Evolutionary conservation across 1,140 invertebrate species (phyloP), one percentile per base, ranked within the genome.

Genomic region (Spodoptera litura): DNA sequence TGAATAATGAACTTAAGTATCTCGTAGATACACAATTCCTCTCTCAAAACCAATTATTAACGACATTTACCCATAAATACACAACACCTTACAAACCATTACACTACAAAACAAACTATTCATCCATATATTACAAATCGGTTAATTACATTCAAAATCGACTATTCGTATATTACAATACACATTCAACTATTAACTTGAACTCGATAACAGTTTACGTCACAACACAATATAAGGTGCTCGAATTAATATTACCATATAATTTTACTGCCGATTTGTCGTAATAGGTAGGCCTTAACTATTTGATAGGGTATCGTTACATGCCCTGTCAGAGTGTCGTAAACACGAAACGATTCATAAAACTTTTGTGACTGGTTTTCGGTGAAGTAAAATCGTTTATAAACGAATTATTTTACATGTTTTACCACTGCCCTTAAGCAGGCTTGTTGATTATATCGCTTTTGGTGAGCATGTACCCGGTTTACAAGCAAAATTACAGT

Each of bases 321-420:
- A 51, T 44, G 74, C 78, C 25, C 78, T 77, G 44, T 35, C 75
- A 80, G 70, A 70, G 74, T 78, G 58, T 80, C 80, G 68, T 84
- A 81, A 84, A 81, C 51, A 56, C 31, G 55, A 49, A 79, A 83
- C 79, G 76, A 78, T 64, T 25, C 77, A 78, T 80, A 80, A 83
- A 83, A 78, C 55, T 80, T 74, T 79, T 82, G 59, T 76, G 66
- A 61, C 58, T 44, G 62, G 58, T 61, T 74, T 58, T 52, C 38
- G 27, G 11, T 44, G 15, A 73, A 15, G 72, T 74, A 52, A 51
- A 62, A 71, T 8, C 70, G 31, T 72, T 72, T 38, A 58, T 3
- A 56, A 38, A 72, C 31, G n/a, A 20, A 27, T 53, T 52, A 72
- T 72, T 56, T 72, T 58, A 8, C 38, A 58, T 58, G 70, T 2